phyloP scores from a whole-genome alignment of 2,888 invertebrate genomes.

The Auanema sp. region DNA sequence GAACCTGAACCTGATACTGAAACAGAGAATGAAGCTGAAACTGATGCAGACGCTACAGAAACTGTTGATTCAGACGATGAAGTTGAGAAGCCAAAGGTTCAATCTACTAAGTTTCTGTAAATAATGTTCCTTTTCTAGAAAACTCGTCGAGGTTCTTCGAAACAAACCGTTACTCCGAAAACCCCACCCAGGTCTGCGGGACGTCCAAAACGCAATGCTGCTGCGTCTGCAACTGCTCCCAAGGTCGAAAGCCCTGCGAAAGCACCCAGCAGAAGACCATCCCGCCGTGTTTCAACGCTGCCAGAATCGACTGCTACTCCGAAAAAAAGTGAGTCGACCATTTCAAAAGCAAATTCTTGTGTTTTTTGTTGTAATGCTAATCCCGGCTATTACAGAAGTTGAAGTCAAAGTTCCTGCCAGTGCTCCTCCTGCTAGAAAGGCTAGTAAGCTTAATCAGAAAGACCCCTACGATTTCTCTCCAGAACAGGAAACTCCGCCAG shows the following conservation, averaged over 20 bases:
- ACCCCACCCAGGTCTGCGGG: no score
- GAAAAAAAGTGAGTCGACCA: no score
- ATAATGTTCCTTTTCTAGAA: no score
- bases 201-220: neutral
- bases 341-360: no score
- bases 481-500: slow-evolving; percentile 53
- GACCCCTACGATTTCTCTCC: slow-evolving; percentile 57
- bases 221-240: neutral
- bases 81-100: slow-evolving; percentile 10
- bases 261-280: no score
- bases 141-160: no score
- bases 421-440: neutral
- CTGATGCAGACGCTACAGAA: slow-evolving; percentile 9
- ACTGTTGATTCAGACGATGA: slow-evolving; percentile 7
- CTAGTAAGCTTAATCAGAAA: slow-evolving; percentile 6
- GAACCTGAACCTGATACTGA: slow-evolving; percentile 10
- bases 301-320: no score
- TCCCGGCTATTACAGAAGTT: slow-evolving; percentile 22
- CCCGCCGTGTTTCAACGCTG: no score
- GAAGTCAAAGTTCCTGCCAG: neutral
- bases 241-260: no score
- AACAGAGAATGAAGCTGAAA: neutral
- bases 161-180: no score
- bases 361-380: no score
- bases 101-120: no score